Conservation (phyloP, 2,113 vertebrate species). For the Mugil cephalus region DNA sequence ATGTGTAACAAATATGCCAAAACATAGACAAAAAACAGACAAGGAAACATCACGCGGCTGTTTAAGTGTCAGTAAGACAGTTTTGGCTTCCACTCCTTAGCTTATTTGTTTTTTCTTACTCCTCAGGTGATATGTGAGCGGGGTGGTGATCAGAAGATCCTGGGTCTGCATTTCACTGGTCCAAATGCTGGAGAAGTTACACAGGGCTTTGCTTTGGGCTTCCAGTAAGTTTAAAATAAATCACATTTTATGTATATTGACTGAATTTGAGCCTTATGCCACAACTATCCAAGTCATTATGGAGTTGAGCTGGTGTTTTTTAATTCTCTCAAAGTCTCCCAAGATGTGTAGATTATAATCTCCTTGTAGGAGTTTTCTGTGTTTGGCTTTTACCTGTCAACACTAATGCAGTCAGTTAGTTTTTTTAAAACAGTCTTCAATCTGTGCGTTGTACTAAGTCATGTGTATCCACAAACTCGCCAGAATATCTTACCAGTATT, state of each 20-base stretch:
- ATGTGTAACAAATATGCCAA: not conserved
- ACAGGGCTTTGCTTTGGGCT: slow-evolving; percentile 93
- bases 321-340: not conserved
- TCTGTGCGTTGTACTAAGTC: not conserved
- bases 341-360: not conserved
- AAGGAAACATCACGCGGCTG: not conserved
- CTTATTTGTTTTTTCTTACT: not conserved
- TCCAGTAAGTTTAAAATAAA: slow-evolving; percentile 87
- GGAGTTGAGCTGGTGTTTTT: not conserved
- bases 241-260: too few relatives aligned
- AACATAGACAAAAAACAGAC: too few relatives aligned
- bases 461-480: too few relatives aligned
- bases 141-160: slow-evolving; percentile 85
- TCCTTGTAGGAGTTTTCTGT: not conserved
- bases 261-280: too few relatives aligned
- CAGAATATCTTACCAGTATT: not conserved
- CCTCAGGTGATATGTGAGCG: slow-evolving; percentile 92
- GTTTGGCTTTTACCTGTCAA: not conserved
- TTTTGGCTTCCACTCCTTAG: not conserved
- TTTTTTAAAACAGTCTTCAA: not conserved
- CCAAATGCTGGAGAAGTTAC: slow-evolving; percentile 95
- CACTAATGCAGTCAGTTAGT: not conserved
- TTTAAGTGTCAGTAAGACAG: too few relatives aligned
- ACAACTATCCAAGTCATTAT: too few relatives aligned
- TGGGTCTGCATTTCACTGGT: slow-evolving; percentile 96